These are phyloP conservation scores for Brachylomia viminalis DNA, from an alignment of 2,888 invertebrate genomes.

Conservation along the genomic window DNA sequence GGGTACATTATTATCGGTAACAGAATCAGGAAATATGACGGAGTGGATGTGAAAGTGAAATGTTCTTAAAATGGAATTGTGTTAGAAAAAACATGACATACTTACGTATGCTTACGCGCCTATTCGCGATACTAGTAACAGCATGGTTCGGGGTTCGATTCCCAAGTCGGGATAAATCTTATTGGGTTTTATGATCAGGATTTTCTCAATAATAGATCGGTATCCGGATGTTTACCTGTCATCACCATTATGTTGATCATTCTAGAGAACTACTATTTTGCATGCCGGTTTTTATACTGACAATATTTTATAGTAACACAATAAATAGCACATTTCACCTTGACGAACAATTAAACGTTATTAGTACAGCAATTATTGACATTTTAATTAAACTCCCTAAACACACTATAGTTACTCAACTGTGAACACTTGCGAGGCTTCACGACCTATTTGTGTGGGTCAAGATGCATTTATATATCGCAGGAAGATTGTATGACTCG, in stretches of 20 bases:
- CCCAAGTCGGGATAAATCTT: not conserved
- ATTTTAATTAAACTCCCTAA: not conserved
- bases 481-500: too few species aligned
- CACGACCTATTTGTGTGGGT: constrained; percentile 22
- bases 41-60: constrained; percentile 5
- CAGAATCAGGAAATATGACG: constrained; percentile 25
- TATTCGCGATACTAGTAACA: not conserved
- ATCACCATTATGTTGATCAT: not conserved
- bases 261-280: not conserved
- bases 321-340: not conserved
- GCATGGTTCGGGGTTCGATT: not conserved
- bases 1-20: constrained; percentile 38
- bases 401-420: not conserved
- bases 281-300: too few species aligned
- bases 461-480: constrained; percentile 10
- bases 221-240: not conserved
- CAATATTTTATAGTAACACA: not conserved
- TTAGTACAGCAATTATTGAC: not conserved
- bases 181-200: not conserved
- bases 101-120: not conserved
- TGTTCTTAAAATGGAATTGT: constrained; percentile 21
- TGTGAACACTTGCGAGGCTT: constrained; percentile 24
- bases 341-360: not conserved
- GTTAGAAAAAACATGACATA: not conserved
- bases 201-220: not conserved